A percentile compares a stretch with the other conserved stretches of the same genome.
These are phyloP conservation scores for Pyrgus malvae DNA, from an alignment of 2,888 invertebrate species.

Conservation along the genomic window DNA sequence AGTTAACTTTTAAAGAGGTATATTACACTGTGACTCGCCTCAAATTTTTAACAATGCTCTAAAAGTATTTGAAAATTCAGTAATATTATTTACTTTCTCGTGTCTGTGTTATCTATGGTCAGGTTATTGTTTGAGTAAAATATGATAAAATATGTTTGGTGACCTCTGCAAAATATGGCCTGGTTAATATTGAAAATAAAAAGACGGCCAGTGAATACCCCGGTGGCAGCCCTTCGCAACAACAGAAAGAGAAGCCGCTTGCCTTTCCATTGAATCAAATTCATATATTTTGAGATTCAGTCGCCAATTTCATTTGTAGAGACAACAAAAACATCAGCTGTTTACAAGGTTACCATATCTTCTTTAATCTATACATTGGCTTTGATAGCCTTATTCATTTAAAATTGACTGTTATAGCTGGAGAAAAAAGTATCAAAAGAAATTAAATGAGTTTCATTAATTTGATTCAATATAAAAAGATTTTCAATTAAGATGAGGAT, in stretches of 20 bases:
- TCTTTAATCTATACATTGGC: no score
- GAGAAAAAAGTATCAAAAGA: no score
- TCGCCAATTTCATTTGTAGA: constrained; percentile 78
- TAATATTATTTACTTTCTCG: constrained; percentile 2
- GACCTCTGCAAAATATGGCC: constrained; percentile 56
- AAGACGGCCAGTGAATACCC: constrained; percentile 54
- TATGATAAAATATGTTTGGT: constrained; percentile 63
- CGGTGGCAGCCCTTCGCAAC: constrained; percentile 78
- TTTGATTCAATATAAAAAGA: no score
- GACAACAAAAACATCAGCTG: constrained; percentile 47
- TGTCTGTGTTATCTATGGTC: constrained; percentile 16
- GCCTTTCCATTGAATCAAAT: constrained; percentile 82
- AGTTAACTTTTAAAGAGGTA: no score
- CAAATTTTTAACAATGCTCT: no score
- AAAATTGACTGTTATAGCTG: no score
- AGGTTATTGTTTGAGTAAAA: constrained; percentile 42
- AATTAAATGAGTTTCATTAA: no score
- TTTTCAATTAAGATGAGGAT: no score
- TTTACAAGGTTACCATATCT: no score
- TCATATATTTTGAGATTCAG: constrained; percentile 83
- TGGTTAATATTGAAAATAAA: constrained; percentile 72
- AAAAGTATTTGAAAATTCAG: not conserved
- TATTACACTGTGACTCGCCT: no score
- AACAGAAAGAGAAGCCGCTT: constrained; percentile 78
- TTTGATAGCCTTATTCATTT: no score